These are phyloP conservation scores for Ataeniobius toweri DNA, from an alignment of 2,797 vertebrate genomes.

Conservation along the genomic window DNA sequence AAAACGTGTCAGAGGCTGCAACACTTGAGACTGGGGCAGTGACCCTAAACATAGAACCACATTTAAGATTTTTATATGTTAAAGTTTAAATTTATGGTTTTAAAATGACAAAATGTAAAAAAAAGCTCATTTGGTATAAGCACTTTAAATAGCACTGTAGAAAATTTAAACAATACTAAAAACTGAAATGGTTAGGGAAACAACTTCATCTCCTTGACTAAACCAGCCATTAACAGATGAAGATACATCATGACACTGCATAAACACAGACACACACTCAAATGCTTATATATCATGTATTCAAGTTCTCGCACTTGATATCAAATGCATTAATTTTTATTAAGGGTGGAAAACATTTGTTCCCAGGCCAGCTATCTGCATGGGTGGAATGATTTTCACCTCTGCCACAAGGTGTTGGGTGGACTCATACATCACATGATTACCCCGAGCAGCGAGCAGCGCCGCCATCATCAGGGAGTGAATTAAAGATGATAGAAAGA, in stretches of 20 bases:
- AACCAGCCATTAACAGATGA: slow-evolving; percentile 24
- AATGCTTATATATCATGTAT: slow-evolving; percentile 31
- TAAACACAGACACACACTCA: slow-evolving; percentile 29
- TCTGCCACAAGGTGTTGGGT: slow-evolving; percentile 98
- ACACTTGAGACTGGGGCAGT: too few relatives aligned
- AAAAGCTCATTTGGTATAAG: neutral
- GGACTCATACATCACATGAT: slow-evolving; percentile 99
- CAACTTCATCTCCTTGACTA: slow-evolving; percentile 43
- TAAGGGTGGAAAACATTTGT: slow-evolving; percentile 94
- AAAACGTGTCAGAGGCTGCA: too few relatives aligned
- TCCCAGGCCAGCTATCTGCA: slow-evolving; percentile 93
- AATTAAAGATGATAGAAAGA: slow-evolving; percentile 99
- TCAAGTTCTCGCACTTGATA: slow-evolving; percentile 80
- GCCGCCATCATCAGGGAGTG: slow-evolving; percentile 99
- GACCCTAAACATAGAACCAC: neutral
- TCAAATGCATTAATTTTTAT: slow-evolving; percentile 97
- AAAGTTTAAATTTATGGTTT: neutral
- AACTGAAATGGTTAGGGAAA: slow-evolving; percentile 37
- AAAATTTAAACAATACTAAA: slow-evolving; percentile 26
- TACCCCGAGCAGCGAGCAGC: slow-evolving; percentile 95
- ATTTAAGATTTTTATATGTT: neutral
- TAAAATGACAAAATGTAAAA: neutral
- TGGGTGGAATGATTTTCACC: slow-evolving; percentile 98
- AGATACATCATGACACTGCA: slow-evolving; percentile 34
- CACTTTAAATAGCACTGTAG: neutral